Percentiles rank a stretch among this genome's conserved stretches.
Conservation (phyloP, 2,888 invertebrate species). For the Lathronympha strigana region DNA sequence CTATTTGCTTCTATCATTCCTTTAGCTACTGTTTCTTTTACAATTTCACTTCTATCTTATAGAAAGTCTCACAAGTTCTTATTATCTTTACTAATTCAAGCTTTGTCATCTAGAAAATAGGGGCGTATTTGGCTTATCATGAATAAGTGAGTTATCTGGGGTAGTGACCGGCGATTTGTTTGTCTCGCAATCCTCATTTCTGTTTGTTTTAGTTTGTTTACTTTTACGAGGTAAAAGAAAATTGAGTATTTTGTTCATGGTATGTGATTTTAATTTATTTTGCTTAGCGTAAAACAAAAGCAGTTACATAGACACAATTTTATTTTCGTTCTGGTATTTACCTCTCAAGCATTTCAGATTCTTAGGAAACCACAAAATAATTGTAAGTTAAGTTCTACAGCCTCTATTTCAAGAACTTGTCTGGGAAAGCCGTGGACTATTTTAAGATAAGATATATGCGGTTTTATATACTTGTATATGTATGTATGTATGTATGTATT, state of each 20-base stretch:
- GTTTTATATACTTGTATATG: too few relatives aligned
- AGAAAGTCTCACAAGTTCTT: neutral
- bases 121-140: slow-evolving; percentile 1
- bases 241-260: slow-evolving; percentile 26
- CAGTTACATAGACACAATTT: neutral
- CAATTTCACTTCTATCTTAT: slow-evolving; percentile 13
- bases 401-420: too few relatives aligned
- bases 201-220: slow-evolving; percentile 34
- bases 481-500: too few relatives aligned
- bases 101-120: neutral
- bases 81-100: neutral
- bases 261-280: slow-evolving; percentile 12
- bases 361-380: too few relatives aligned
- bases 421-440: too few relatives aligned
- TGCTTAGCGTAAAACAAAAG: neutral
- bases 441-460: too few relatives aligned
- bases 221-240: slow-evolving; percentile 26
- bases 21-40: slow-evolving; percentile 27
- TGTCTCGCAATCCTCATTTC: slow-evolving; percentile 32
- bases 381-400: too few relatives aligned
- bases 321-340: too few relatives aligned
- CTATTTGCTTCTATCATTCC: slow-evolving; percentile 35
- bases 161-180: slow-evolving; percentile 8
- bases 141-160: slow-evolving; percentile 1
- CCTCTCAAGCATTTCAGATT: too few relatives aligned